A percentile compares a stretch with the other conserved stretches of the same genome.
Evolutionary conservation across 1,140 invertebrate species (phyloP).

Genomic region (Heliconius congener): DNA sequence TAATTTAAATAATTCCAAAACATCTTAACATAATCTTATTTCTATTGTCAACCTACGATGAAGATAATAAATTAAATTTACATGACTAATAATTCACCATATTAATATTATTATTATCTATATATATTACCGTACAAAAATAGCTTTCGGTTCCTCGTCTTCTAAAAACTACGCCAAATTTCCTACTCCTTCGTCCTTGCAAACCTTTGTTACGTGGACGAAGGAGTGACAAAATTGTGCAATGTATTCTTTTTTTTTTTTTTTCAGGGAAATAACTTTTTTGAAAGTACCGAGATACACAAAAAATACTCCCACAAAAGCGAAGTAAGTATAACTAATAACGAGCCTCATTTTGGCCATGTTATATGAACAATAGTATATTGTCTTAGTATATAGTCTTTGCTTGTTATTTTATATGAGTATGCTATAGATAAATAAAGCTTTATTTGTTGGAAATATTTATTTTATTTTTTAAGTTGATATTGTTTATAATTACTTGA

Average conservation of each 20-base stretch:
- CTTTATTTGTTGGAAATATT: not conserved
- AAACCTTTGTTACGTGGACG: too few species aligned
- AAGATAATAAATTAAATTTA: too few species aligned
- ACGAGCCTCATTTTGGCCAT: not conserved
- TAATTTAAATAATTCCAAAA: too few species aligned
- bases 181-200: not conserved
- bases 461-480: not conserved
- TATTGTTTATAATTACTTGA: too few species aligned
- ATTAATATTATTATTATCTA: too few species aligned
- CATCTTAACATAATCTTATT: too few species aligned
- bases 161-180: not conserved
- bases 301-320: not conserved
- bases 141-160: too few species aligned
- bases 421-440: too few species aligned
- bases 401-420: not conserved
- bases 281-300: conserved; percentile 22
- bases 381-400: not conserved
- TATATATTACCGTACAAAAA: too few species aligned
- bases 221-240: too few species aligned
- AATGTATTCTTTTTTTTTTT: not conserved
- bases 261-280: conserved; percentile 23
- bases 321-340: not conserved
- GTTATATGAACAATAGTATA: not conserved
- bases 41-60: too few species aligned
- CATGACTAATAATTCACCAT: too few species aligned